Evolutionary conservation across 53 echinoderm and acorn worm genomes (phyloP), one percentile per base, ranked within the genome.

Genomic region (Paracentrotus lividus): DNA sequence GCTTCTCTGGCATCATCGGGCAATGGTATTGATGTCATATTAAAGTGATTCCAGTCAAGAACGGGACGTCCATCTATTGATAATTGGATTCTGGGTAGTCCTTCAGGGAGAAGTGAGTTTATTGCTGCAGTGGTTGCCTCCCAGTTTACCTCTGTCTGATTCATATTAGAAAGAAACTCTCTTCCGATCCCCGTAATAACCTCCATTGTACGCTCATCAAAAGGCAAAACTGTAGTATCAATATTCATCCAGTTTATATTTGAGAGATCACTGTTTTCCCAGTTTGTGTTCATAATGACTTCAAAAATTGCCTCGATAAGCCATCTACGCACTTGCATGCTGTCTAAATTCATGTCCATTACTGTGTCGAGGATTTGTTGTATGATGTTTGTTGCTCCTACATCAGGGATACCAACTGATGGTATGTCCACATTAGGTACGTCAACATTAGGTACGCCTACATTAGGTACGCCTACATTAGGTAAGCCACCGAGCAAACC

Each of bases 381-480:
- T 12, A 53, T 75, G 16, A 90, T 69, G 8, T 72, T 6, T 5
- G 49, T 49, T 45, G 51, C 69, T 49, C 34, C 42, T 27, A 51
- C 44, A 45, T 89, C 45, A n/a, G 42, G 45, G 89, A 18, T 57
- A 61, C 60, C 57, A 32, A 33, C 66, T 40, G 12, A 26, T 16
- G 89, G 61, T 38, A 88, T 20, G 42, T 42, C 55, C 56, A 85
- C 52, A 85, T 85, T 85, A n/a, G 42, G 45, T 64, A 18, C 38
- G 43, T 42, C 57, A 32, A 33, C 66, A 23, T 3, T 27, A 5
- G 89, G 61, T 38, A 88, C 7, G 42, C n/a, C 55, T 55, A 85
- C 52, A 85, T 85, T 85, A 49, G 86, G 87, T 15, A 87, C 0
- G 32, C 27, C 81, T 45, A 81, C 33, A 81, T 81, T 81, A n/a